Evolutionary conservation across 2,113 vertebrate genomes (phyloP), one percentile per base, ranked within the genome.

Genomic region (Paradoxurus hermaphroditus): DNA sequence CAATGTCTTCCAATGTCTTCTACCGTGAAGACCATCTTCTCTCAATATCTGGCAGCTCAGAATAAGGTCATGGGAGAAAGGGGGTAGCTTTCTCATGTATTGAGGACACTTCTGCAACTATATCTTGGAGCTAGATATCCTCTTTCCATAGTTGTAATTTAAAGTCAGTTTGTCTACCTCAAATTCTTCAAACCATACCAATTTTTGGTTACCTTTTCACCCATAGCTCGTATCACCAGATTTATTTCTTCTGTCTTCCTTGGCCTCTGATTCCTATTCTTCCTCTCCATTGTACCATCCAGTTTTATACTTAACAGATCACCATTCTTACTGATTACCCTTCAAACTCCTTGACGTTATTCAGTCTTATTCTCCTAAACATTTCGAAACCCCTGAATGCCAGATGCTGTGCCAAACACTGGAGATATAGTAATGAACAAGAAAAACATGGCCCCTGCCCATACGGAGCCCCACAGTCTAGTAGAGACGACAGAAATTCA

Each of bases 341-440:
- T 87, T 75, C 73, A 87, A 51, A 59, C 6, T 86, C 39, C 18
- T 86, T 81, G 79, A 59, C 39, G 82, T 68, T 49, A n/a, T 49
- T 49, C 65, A 77, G 44, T 5, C n/a, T 51, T 53, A 65, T 94
- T 68, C 59, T 77, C 59, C 73, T 21, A 65, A 59, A 96, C 65
- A 51, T 86, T 86, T 75, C 82, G 70, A 94, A 90, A 82, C 14
- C 75, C 19, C 18, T 84, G 41, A 72, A 68, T 16, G 36, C 21
- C 39, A 73, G n/a, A 25, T 13, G 44, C 9, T 62, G 6, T 59
- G 14, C 44, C 62, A 75, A 88, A 49, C 51, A 19, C 25, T 18
- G n/a, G 46, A 93, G 36, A 49, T 51, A 31, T 0, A 15, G 31
- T 14, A 68, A 18, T 63, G 44, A 89, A 13, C 34, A 91, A 91